Evolutionary conservation across 2,113 vertebrate genomes (phyloP).

Genomic region (Phylloscopus trochiloides): DNA sequence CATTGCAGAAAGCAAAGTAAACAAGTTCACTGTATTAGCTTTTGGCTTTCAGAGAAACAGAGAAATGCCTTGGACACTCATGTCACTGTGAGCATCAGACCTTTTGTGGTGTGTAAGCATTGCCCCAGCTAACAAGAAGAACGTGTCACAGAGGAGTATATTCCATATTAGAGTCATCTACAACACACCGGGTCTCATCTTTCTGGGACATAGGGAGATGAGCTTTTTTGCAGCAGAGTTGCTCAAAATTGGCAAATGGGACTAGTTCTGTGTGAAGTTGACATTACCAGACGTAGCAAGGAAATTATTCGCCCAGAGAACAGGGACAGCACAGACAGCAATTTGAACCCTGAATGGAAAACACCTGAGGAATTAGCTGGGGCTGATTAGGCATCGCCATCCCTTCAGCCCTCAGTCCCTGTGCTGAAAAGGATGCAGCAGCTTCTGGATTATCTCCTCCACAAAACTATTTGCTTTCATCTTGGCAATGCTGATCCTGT

Average conservation of each 20-base stretch:
- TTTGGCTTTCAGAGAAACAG: neutral
- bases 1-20: neutral
- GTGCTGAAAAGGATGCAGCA: neutral
- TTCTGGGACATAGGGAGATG: neutral
- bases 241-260: neutral
- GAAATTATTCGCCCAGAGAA: neutral
- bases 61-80: neutral
- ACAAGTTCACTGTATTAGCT: neutral
- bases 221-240: neutral
- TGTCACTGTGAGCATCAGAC: neutral
- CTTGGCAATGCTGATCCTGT: neutral
- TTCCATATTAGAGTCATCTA: neutral
- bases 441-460: neutral
- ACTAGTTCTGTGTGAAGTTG: neutral
- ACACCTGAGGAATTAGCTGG: neutral
- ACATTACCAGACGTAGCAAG: neutral
- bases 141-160: fast-evolving
- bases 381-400: neutral
- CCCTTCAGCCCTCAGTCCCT: neutral
- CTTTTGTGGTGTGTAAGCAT: neutral
- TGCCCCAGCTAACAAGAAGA: neutral
- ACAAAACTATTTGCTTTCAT: neutral
- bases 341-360: neutral
- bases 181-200: neutral
- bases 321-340: neutral